Conservation (phyloP, 2,888 invertebrate species). For the Scotopteryx bipunctaria region DNA sequence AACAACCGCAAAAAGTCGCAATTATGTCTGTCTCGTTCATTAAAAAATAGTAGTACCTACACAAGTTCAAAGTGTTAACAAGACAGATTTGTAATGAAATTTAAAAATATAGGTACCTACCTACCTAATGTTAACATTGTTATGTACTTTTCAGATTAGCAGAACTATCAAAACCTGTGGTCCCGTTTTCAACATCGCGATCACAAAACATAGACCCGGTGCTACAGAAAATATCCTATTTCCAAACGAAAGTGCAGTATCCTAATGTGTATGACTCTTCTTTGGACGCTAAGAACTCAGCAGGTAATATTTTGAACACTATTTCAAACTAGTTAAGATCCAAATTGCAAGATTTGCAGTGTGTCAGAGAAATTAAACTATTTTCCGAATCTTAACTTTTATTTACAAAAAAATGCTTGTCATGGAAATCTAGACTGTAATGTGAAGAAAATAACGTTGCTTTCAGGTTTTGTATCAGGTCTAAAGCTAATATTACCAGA, state of each 20-base stretch:
- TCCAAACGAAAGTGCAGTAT: constrained; percentile 84
- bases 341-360: neutral
- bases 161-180: constrained; percentile 73
- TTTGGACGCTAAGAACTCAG: constrained; percentile 85
- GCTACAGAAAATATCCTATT: constrained; percentile 70
- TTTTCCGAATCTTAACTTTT: neutral
- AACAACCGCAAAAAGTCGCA: too few relatives aligned
- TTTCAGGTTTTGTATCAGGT: constrained; percentile 88
- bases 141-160: constrained; percentile 59
- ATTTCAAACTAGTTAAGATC: neutral
- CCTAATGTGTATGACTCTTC: constrained; percentile 95
- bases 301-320: constrained; percentile 66
- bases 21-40: too few relatives aligned
- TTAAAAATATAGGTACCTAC: too few relatives aligned
- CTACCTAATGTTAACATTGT: too few relatives aligned
- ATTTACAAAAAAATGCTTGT: neutral
- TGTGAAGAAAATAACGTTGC: neutral
- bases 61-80: too few relatives aligned
- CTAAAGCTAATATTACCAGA: constrained; percentile 91
- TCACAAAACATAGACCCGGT: constrained; percentile 61
- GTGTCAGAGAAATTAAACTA: too few relatives aligned
- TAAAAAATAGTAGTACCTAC: too few relatives aligned
- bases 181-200: constrained; percentile 74
- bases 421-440: neutral
- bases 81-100: too few relatives aligned